phyloP scores from a whole-genome alignment of 2,113 vertebrate genomes.

The Ovis aries region DNA sequence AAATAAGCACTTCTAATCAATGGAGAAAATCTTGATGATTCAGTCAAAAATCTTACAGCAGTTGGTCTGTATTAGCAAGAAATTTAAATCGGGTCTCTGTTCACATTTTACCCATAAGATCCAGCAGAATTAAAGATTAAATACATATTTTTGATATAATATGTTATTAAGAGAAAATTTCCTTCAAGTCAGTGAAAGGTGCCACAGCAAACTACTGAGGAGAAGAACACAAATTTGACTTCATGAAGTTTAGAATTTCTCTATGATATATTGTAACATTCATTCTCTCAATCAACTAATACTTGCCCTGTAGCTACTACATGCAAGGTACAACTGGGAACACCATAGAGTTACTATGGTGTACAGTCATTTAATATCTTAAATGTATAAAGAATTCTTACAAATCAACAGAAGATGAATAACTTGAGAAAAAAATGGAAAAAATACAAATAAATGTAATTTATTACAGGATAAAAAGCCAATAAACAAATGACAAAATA shows the following conservation, averaged over 20 bases:
- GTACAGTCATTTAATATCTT: background rate
- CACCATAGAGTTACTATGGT: background rate
- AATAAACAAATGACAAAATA: constrained; percentile 1
- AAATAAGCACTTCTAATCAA: background rate
- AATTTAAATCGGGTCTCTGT: background rate
- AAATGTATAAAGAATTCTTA: background rate
- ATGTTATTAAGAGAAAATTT: constrained; percentile 24
- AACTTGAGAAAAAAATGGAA: background rate
- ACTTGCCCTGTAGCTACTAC: background rate
- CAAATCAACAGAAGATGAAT: background rate
- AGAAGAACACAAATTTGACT: background rate
- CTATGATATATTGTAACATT: background rate
- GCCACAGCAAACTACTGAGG: background rate
- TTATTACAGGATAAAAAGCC: background rate
- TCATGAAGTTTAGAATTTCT: background rate
- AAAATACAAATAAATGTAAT: background rate
- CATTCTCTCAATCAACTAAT: background rate
- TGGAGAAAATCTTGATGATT: constrained; percentile 40
- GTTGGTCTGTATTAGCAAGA: constrained; percentile 32
- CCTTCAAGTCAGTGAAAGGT: background rate
- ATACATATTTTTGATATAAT: background rate
- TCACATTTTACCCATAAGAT: constrained; percentile 3
- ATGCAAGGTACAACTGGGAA: background rate
- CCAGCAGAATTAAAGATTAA: constrained; percentile 3
- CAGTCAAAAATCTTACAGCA: constrained; percentile 21